A percentile compares a stretch with the other conserved stretches of the same genome.
These are phyloP conservation scores for Melinaea marsaeus DNA, from an alignment of 2,888 invertebrate species.

Conservation along the genomic window DNA sequence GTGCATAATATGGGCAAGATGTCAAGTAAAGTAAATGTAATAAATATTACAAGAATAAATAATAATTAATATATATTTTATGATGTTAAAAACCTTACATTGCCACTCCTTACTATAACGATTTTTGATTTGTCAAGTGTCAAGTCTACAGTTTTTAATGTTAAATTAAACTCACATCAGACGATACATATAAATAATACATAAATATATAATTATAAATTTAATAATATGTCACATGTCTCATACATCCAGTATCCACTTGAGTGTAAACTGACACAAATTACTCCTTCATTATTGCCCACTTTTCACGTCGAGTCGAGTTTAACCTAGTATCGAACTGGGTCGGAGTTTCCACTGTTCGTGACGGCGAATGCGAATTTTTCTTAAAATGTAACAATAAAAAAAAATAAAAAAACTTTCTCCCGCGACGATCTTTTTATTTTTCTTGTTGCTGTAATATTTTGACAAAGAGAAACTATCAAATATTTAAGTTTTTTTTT, in stretches of 20 bases:
- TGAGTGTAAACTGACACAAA: constrained; percentile 20
- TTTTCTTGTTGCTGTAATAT: neutral
- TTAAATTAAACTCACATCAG: no score
- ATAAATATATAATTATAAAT: neutral
- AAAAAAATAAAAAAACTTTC: neutral
- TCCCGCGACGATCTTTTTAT: neutral
- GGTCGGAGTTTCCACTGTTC: constrained; percentile 31
- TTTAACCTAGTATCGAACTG: constrained; percentile 28
- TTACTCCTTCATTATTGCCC: constrained; percentile 24
- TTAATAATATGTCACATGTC: neutral
- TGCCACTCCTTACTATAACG: no score
- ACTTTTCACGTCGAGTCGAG: constrained; percentile 28
- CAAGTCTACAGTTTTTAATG: no score
- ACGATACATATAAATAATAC: no score
- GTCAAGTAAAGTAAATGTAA: no score
- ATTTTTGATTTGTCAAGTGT: no score
- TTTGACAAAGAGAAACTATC: neutral
- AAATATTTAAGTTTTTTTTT: no score
- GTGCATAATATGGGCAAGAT: no score
- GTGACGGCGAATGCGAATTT: constrained; percentile 20
- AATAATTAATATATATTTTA: no score
- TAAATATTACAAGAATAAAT: no score
- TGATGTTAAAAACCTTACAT: no score
- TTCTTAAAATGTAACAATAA: constrained; percentile 15
- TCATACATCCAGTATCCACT: constrained; percentile 13